These are phyloP conservation scores for Brienomyrus brachyistius DNA, from an alignment of 2,113 vertebrate species.

Conservation along the genomic window DNA sequence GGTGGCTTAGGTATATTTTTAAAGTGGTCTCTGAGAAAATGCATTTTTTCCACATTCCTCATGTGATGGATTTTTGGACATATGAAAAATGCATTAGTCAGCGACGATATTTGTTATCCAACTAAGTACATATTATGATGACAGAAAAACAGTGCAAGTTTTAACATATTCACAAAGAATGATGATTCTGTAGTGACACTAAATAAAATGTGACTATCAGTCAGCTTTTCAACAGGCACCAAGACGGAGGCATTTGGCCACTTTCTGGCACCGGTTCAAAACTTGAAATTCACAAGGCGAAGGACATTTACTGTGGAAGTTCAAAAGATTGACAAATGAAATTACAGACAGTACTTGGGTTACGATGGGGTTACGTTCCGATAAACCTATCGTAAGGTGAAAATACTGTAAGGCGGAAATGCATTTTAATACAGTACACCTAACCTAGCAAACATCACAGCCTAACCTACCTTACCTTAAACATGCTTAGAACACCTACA, in stretches of 20 bases:
- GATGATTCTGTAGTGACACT: neutral
- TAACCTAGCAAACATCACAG: neutral
- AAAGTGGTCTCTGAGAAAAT: neutral
- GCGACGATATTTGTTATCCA: neutral
- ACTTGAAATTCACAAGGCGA: neutral
- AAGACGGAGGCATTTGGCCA: neutral
- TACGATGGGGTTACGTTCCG: neutral
- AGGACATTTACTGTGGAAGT: neutral
- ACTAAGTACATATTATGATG: neutral
- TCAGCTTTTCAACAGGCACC: neutral
- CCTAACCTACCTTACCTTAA: neutral
- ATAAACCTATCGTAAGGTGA: neutral
- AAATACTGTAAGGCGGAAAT: neutral
- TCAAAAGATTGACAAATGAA: neutral
- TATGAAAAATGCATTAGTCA: neutral
- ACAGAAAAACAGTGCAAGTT: neutral
- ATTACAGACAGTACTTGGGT: neutral
- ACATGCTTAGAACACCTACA: neutral
- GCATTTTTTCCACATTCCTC: neutral
- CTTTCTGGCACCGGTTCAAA: too few species aligned
- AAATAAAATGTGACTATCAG: neutral
- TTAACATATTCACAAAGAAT: neutral
- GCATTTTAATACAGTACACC: neutral
- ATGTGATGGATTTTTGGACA: neutral
- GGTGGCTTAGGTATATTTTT: neutral